Evolutionary conservation across 2,888 invertebrate genomes (phyloP).

Genomic region (Congeria kusceri): DNA sequence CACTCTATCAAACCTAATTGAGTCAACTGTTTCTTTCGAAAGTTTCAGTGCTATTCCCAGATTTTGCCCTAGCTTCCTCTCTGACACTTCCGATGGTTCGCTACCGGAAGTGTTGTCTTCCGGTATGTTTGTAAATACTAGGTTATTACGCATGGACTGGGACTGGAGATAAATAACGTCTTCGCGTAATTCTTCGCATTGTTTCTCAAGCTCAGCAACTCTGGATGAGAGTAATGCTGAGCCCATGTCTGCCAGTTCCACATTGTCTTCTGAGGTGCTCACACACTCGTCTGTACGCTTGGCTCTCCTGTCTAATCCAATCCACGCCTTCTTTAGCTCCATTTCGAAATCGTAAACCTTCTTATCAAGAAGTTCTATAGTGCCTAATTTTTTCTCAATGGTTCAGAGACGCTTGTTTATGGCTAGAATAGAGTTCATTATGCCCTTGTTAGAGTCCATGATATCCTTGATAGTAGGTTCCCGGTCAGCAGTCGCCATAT

Average conservation of each 20-base stretch:
- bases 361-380: background rate
- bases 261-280: background rate
- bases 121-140: constrained; percentile 1
- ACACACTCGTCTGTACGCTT: constrained; percentile 3
- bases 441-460: background rate
- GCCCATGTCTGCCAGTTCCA: constrained; percentile 6
- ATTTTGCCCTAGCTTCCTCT: constrained; percentile 1
- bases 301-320: background rate
- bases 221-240: background rate
- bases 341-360: background rate
- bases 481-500: background rate
- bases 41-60: background rate
- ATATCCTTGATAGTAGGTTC: background rate
- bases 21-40: constrained; percentile 1
- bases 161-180: too few relatives aligned
- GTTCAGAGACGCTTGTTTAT: background rate
- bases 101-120: constrained; percentile 3
- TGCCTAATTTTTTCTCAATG: background rate
- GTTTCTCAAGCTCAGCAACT: constrained; percentile 8
- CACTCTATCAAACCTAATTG: constrained; percentile 1
- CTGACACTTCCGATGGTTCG: constrained; percentile 1
- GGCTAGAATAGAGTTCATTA: background rate
- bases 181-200: background rate
- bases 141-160: constrained; percentile 7
- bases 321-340: constrained; percentile 1